phyloP scores from a whole-genome alignment of 1,140 invertebrate genomes.

The Acromyrmex echinatior region DNA sequence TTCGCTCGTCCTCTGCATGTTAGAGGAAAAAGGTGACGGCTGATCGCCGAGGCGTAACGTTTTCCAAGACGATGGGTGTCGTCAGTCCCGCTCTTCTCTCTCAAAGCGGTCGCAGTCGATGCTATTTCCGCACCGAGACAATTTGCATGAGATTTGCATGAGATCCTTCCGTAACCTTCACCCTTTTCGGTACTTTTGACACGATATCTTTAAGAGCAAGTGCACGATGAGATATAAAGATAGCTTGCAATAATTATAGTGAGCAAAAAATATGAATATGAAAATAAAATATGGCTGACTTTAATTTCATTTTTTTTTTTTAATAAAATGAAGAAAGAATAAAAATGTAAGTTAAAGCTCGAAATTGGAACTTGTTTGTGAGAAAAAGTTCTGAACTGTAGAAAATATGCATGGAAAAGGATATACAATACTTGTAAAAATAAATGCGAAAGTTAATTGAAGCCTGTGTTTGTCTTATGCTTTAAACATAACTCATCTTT shows the following conservation, averaged over 20 bases:
- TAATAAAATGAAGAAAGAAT: no score
- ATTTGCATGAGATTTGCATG: constrained; percentile 63
- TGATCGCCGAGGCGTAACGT: constrained; percentile 51
- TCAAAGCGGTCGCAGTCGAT: constrained; percentile 49
- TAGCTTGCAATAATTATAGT: neutral
- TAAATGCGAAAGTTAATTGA: neutral
- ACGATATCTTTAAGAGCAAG: constrained; percentile 3
- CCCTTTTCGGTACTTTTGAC: constrained; percentile 36
- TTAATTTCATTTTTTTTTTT: neutral
- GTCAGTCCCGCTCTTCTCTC: neutral
- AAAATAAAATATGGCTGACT: neutral
- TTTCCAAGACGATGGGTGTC: constrained; percentile 36
- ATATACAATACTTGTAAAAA: neutral
- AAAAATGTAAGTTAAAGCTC: neutral
- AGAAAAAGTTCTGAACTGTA: neutral
- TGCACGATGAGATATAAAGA: constrained; percentile 29
- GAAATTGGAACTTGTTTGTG: neutral
- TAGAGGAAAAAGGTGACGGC: constrained; percentile 53
- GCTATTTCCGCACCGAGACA: constrained; percentile 42
- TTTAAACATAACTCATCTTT: neutral
- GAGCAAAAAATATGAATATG: neutral
- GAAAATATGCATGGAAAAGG: neutral
- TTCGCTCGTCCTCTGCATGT: neutral
- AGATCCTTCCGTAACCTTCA: constrained; percentile 51
- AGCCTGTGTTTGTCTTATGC: neutral